phyloP scores from a whole-genome alignment of 35 echinoderm and acorn worm species.

The Amphiura filiformis region DNA sequence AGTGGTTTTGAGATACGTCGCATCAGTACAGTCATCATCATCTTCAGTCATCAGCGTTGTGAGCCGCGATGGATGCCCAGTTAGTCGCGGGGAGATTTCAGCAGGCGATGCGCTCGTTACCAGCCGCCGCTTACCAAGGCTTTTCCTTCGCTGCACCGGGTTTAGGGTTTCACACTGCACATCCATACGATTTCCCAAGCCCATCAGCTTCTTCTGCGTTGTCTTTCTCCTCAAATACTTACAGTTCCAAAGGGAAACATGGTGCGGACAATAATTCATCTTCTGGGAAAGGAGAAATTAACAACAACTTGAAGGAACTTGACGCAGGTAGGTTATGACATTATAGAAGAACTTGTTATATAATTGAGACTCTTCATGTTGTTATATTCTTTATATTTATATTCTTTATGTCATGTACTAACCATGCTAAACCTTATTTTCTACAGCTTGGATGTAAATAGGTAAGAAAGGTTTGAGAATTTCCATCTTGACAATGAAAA shows the following conservation, averaged over 20 bases:
- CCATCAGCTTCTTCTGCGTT: neutral
- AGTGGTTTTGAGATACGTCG: too few relatives aligned
- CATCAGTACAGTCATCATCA: too few relatives aligned
- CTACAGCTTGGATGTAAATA: too few relatives aligned
- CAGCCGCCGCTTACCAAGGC: neutral
- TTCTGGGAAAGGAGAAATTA: neutral
- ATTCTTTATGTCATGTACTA: too few relatives aligned
- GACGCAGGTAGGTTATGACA: neutral
- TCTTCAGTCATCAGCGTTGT: too few relatives aligned
- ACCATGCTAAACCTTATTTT: too few relatives aligned
- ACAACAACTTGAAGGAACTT: neutral
- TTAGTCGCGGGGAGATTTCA: neutral
- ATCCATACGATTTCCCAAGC: neutral
- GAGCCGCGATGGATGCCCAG: constrained; percentile 2
- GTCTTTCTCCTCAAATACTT: neutral
- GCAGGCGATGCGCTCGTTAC: neutral
- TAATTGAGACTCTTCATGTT: too few relatives aligned
- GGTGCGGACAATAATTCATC: neutral
- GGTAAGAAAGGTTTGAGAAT: too few relatives aligned
- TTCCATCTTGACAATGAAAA: too few relatives aligned
- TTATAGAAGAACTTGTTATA: too few relatives aligned
- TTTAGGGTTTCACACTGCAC: neutral
- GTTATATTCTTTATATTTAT: too few relatives aligned
- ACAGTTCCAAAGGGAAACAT: neutral
- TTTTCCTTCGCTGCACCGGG: neutral